Conservation (phyloP, 2,797 vertebrate genomes). For the Atherinosoma microstoma region DNA sequence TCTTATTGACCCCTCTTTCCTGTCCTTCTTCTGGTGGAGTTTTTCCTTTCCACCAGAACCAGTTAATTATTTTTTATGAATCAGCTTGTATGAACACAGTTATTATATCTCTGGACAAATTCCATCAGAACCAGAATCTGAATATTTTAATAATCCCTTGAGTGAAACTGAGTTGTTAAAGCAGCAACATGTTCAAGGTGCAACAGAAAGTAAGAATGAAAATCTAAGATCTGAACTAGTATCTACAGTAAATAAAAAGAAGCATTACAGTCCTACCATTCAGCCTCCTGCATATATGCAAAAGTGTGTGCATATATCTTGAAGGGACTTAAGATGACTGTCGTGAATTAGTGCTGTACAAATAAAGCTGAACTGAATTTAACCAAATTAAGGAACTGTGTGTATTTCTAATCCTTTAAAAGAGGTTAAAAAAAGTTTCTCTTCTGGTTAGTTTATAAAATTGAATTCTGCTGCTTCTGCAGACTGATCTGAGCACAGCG, state of each 20-base stretch:
- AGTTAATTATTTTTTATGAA: background rate
- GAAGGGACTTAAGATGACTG: no score
- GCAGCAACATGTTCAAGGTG: no score
- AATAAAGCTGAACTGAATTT: no score
- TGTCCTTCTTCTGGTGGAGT: background rate
- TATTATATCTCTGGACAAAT: background rate
- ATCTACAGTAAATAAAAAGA: no score
- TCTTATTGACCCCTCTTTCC: background rate
- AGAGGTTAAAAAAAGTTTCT: background rate
- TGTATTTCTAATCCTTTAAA: no score
- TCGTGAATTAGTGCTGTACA: no score
- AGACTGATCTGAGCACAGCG: background rate
- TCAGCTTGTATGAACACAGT: background rate
- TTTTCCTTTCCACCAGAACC: background rate
- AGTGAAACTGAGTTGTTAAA: background rate
- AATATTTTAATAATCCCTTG: background rate
- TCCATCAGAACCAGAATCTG: background rate
- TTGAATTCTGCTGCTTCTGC: background rate
- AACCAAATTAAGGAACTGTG: no score
- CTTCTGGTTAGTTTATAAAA: background rate
- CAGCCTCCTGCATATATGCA: no score
- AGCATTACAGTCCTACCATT: no score
- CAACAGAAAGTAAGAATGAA: no score
- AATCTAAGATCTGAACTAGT: no score
- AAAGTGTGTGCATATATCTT: no score